phyloP scores from a whole-genome alignment of 2,113 vertebrate genomes.

The Mormyrus iriodes region DNA sequence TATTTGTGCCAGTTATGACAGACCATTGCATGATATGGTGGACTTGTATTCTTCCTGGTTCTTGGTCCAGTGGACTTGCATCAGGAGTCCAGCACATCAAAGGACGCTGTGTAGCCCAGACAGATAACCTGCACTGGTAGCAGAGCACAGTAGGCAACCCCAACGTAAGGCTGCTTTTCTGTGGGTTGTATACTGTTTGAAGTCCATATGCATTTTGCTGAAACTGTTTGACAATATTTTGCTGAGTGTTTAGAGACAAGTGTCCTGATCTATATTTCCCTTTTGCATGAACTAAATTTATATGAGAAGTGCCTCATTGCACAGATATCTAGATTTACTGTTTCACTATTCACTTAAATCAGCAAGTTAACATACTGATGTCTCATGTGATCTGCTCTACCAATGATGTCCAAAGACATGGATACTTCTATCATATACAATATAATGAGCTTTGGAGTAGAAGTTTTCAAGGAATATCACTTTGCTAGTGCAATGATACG shows the following conservation, averaged over 20 bases:
- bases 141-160: background rate
- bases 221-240: background rate
- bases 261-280: background rate
- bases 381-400: background rate
- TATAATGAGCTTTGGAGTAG: background rate
- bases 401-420: background rate
- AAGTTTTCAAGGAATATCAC: background rate
- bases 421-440: background rate
- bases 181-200: background rate
- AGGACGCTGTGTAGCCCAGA: background rate
- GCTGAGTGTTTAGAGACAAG: background rate
- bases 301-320: background rate
- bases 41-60: background rate
- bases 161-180: background rate
- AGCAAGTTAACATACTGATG: background rate
- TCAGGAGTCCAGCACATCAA: background rate
- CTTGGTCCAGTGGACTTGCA: background rate
- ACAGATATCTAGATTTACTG: background rate
- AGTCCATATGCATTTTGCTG: background rate
- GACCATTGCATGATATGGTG: background rate
- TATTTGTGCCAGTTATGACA: background rate
- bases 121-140: background rate
- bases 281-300: background rate
- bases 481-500: background rate
- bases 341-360: background rate